Evolutionary conservation across 2,113 vertebrate genomes (phyloP).

Genomic region (Lampris incognitus): DNA sequence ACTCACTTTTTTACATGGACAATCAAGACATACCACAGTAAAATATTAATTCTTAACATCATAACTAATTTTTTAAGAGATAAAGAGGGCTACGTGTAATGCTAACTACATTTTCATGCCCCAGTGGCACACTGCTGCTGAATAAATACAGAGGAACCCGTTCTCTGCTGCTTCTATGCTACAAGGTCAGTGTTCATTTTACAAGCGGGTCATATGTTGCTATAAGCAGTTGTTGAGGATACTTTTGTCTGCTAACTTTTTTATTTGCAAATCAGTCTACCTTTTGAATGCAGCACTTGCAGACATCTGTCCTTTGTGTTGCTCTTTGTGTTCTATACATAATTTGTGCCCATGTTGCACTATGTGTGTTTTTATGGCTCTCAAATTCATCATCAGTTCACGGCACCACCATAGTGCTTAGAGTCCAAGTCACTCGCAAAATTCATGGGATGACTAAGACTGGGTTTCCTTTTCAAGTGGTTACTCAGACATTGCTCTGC

Average conservation of each 20-base stretch:
- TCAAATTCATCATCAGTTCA: not conserved
- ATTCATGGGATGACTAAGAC: not conserved
- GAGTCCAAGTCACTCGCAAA: not conserved
- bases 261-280: not conserved
- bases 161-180: not conserved
- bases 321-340: not conserved
- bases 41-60: too few species aligned
- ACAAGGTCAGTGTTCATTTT: conserved; percentile 12
- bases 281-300: conserved; percentile 22
- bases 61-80: too few species aligned
- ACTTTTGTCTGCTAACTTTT: conserved; percentile 12
- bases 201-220: not conserved
- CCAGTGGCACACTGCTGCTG: conserved; percentile 15
- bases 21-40: too few species aligned
- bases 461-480: not conserved
- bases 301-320: not conserved
- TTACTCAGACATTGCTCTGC: not conserved
- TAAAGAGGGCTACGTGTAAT: too few species aligned
- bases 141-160: conserved; percentile 16
- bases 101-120: conserved; percentile 3
- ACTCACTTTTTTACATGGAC: not conserved
- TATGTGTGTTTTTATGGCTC: not conserved
- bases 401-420: not conserved
- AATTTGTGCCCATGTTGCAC: not conserved
- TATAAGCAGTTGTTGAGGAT: conserved; percentile 9